Conservation (phyloP, 2,113 vertebrate genomes). For the Taxidea taxus region DNA sequence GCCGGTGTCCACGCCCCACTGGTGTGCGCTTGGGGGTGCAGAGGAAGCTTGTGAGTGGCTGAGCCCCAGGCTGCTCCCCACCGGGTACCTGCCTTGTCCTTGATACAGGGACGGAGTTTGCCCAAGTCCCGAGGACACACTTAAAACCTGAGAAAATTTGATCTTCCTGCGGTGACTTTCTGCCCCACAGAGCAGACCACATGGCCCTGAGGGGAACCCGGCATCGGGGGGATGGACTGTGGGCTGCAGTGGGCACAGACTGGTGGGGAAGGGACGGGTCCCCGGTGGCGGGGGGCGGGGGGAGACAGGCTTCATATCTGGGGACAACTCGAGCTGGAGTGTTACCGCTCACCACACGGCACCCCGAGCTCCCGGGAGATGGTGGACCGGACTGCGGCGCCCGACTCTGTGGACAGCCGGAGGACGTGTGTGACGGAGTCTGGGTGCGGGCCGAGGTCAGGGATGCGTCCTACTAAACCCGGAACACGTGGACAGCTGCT, state of each 20-base stretch:
- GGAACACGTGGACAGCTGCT: accelerated
- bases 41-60: accelerated
- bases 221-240: accelerated
- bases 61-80: background rate
- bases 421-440: accelerated
- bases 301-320: background rate
- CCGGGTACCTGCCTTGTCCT: background rate
- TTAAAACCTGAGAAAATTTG: accelerated
- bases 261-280: accelerated
- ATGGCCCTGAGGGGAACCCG: accelerated
- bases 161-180: background rate
- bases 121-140: accelerated
- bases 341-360: background rate
- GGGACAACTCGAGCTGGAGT: too few species aligned
- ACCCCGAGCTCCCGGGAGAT: background rate
- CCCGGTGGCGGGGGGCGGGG: accelerated
- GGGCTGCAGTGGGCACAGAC: accelerated
- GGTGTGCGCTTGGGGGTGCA: accelerated
- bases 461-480: too few species aligned
- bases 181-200: accelerated
- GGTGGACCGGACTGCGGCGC: accelerated
- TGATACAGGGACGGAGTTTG: accelerated
- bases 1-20: accelerated
- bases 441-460: too few species aligned
- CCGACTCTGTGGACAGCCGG: accelerated